Evolutionary conservation across 2,888 invertebrate genomes (phyloP), one percentile per base, ranked within the genome.

Genomic region (Philonicus albiceps): DNA sequence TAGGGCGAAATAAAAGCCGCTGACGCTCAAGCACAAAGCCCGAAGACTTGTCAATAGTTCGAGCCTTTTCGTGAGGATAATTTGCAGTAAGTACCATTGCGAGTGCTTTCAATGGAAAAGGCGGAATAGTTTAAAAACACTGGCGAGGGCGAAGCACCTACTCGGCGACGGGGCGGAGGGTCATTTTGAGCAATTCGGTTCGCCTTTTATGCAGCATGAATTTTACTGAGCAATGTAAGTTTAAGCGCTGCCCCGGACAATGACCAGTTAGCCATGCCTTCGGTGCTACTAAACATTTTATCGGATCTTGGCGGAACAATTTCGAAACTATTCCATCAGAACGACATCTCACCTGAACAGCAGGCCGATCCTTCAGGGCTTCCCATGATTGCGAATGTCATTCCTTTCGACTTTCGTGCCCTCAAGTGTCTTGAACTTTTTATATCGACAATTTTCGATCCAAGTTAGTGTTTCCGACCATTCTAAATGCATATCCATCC

Each of bases 11-110:
- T 31, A 84, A 84, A 86, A 64, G 64, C 83, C 74, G 72, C 74
- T 43, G 49, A 74, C 53, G 73, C 49, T 73, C 73, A 7, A 5
- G 27, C 85, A 40, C 8, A 85, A 40, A 85, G 37, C 31, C 31
- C 11, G 84, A 81, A 27, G 64, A 86, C 86, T 86, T 87, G 86
- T 81, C 87, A 87, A 87, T 87, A 87, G 75, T 80, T 86, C 37
- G 16, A 80, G 64, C 85, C 81, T 85, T 87, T 85, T 81, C 87
- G 87, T 87, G 87, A 81, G 87, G 87, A 87, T 87, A 87, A 87
- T 87, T 87, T 87, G 85, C 53, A 85, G 87, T 85, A 85, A 87
- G 80, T 55, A 85, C 80, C 49, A 53, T 30, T 37, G 40, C 84
- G 55, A 75, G 86, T 84, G 64, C 75, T 83, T 83, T 86, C 84